Evolutionary conservation across 1,140 invertebrate species (phyloP), one percentile per base, ranked within the genome.

Genomic region (Nephotettix cincticeps): DNA sequence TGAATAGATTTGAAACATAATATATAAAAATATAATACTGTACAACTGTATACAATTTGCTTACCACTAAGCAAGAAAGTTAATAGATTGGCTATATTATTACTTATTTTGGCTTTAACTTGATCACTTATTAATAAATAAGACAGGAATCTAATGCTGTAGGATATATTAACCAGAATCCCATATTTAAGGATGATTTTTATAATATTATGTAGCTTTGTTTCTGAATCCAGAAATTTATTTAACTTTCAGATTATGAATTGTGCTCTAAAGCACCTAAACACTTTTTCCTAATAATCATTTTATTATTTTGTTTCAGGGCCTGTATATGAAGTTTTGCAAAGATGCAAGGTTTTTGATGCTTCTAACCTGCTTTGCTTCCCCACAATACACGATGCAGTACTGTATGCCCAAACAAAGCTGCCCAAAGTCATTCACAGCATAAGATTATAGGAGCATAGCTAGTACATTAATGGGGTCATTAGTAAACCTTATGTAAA

Each of bases 301-400:
- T n/a, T n/a, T n/a, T n/a, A n/a, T n/a, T n/a, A n/a, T n/a, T 17
- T 51, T 70, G 6, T 79, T 80, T 71, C 78, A 74, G 79, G 80
- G 45, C 78, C 82, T 1, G 80, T 88, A 13, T 85, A 85, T 71
- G 84, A 88, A 72, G 83, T 79, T 63, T 82, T 90, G 68, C 77
- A 80, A 23, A 86, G 83, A 75, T 86, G 84, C 73, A 80, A 83
- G 25, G 73, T 84, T 27, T 79, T 84, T 9, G 72, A 83, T 1
- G 76, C 82, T 6, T 73, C 81, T 25, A 78, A 75, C 43, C 81
- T 83, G 51, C 78, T 79, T 47, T 83, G 82, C 73, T 90, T 86
- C 69, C 84, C 87, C 0, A 86, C 86, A 1, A 79, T 89, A 11
- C 85, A 89, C 64, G 88, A 90, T 75, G 88, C 88, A 1, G 86